These are phyloP conservation scores for Hypomecis atomaria DNA, from an alignment of 2,888 invertebrate genomes.

Conservation along the genomic window DNA sequence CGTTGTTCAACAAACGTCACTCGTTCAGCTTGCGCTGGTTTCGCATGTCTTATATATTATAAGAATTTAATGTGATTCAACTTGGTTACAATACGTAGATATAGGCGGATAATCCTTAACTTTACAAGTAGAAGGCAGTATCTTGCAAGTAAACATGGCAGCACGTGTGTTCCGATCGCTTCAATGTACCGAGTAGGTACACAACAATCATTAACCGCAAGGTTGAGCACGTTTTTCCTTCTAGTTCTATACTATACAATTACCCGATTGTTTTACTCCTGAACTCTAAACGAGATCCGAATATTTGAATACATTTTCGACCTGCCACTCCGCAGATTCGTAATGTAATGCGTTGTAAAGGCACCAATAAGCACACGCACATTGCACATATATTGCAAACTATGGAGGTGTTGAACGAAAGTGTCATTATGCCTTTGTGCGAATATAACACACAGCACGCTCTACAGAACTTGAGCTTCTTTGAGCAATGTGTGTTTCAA, in stretches of 20 bases:
- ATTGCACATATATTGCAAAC: slow-evolving; percentile 56
- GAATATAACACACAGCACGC: slow-evolving; percentile 60
- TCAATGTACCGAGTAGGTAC: slow-evolving; percentile 43
- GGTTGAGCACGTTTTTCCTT: slow-evolving; percentile 56
- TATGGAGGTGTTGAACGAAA: slow-evolving; percentile 42
- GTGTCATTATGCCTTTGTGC: slow-evolving; percentile 73
- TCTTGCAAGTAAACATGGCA: slow-evolving; percentile 25
- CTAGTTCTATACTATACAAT: slow-evolving; percentile 36
- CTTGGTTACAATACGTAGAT: too few species aligned
- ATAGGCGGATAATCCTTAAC: neutral
- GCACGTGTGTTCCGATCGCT: slow-evolving; percentile 18
- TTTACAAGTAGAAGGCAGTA: neutral
- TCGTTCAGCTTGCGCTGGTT: neutral
- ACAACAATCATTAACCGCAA: slow-evolving; percentile 44
- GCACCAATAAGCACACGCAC: slow-evolving; percentile 68
- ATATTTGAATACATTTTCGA: slow-evolving; percentile 9
- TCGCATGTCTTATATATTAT: neutral
- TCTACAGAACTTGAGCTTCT: slow-evolving; percentile 65
- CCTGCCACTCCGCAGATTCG: slow-evolving; percentile 8
- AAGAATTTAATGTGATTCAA: neutral
- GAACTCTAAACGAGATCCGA: slow-evolving; percentile 35
- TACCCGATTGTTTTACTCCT: slow-evolving; percentile 30
- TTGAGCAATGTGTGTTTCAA: slow-evolving; percentile 69
- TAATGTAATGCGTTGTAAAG: slow-evolving; percentile 35
- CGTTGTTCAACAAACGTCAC: neutral